Evolutionary conservation across 1,140 invertebrate genomes (phyloP), one percentile per base, ranked within the genome.

Genomic region (Charaxes varanes): DNA sequence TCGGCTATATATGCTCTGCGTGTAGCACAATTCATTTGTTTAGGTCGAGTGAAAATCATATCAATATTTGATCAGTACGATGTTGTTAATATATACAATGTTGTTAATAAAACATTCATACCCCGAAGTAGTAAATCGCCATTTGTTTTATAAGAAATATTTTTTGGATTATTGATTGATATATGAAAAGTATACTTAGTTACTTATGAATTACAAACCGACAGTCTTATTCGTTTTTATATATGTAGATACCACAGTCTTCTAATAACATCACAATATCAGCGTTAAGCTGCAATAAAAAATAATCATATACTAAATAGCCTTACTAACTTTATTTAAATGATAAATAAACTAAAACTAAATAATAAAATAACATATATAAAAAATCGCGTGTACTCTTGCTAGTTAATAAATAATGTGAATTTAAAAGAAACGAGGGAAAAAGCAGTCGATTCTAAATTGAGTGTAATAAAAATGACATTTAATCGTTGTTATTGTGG

Each of bases 371-470:
- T 37, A 44, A 51, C n/a, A n/a, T n/a, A n/a, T n/a, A n/a, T n/a
- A 59, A 52, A 57, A 71, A 67, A 55, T 50, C n/a, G n/a, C 30
- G 40, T 66, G 53, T 63, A 69, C 48, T 70, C 59, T 72, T 67
- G 46, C 54, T 79, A 79, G 69, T 62, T 40, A 61, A 73, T 73
- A 73, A 76, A 61, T 22, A 56, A 63, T 74, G 62, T 80, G 71
- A 74, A 82, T 68, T 74, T 60, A 66, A 73, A 73, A 54, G 37
- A 59, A 63, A 56, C 42, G n/a, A n/a, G n/a, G n/a, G 44, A 52
- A 54, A 50, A 81, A 82, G 78, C 78, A 78, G 68, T 77, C 62
- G 67, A 82, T 82, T 82, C 74, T 82, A 82, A 82, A 82, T 74
- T 74, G 66, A 69, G 74, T 58, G 59, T 74, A 78, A 69, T 78